Percentiles rank a stretch among this genome's conserved stretches.
Evolutionary conservation across 1,140 invertebrate species (phyloP).

Genomic region (Lanistes nyassanus): DNA sequence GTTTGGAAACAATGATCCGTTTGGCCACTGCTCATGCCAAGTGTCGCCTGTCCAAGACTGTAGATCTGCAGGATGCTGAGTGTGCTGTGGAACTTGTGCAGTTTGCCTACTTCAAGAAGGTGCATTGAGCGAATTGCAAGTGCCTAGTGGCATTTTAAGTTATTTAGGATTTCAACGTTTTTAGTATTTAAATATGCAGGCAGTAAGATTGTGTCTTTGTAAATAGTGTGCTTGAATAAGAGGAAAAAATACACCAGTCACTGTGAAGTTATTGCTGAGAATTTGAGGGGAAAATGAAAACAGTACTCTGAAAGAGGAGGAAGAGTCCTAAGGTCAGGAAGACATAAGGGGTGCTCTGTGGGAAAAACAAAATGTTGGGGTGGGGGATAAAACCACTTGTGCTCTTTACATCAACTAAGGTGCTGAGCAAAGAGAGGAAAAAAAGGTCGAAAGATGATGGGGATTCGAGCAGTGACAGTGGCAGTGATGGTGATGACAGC

Average conservation of each 20-base stretch:
- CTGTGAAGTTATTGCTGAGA: too few species aligned
- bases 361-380: too few species aligned
- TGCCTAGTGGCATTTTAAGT: background rate
- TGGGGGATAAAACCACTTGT: too few species aligned
- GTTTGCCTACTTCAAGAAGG: conserved; percentile 97
- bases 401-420: conserved; percentile 49
- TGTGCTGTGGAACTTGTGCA: conserved; percentile 96
- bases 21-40: conserved; percentile 98
- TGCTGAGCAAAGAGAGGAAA: conserved; percentile 80
- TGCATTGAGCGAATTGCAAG: conserved; percentile 28
- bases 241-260: too few species aligned
- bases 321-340: background rate
- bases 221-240: too few species aligned
- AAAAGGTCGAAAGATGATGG: conserved; percentile 60
- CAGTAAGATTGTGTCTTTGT: too few species aligned
- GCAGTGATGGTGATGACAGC: conserved; percentile 52
- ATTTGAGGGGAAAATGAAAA: too few species aligned
- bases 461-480: conserved; percentile 58
- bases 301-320: background rate
- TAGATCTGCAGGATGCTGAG: conserved; percentile 86
- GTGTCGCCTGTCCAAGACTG: conserved; percentile 85
- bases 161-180: too few species aligned
- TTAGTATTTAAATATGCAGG: too few species aligned
- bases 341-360: too few species aligned
- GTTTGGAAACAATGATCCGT: conserved; percentile 97